Evolutionary conservation across 2,888 invertebrate genomes (phyloP).

Genomic region (Phortica okadai): DNA sequence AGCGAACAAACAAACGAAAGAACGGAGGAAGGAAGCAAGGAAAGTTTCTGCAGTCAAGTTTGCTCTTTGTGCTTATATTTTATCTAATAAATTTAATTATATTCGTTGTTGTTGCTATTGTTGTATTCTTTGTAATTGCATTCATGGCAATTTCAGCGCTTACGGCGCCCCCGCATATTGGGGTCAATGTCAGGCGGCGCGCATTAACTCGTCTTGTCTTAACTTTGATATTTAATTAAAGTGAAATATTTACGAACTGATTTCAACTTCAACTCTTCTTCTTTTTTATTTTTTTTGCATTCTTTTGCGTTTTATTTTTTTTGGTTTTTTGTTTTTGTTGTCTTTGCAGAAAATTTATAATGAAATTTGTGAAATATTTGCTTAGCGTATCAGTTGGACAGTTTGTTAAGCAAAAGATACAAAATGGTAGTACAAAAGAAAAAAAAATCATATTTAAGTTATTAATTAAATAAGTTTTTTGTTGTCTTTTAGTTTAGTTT

Average conservation of each 20-base stretch:
- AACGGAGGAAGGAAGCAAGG: too few relatives aligned
- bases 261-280: background rate
- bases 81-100: too few relatives aligned
- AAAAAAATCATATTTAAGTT: background rate
- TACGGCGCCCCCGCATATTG: slow-evolving; percentile 44
- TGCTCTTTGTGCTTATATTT: too few relatives aligned
- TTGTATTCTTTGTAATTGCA: background rate
- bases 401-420: slow-evolving; percentile 34
- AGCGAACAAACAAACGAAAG: too few relatives aligned
- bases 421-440: slow-evolving; percentile 11
- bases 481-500: slow-evolving; percentile 26
- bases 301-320: background rate
- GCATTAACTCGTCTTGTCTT: slow-evolving; percentile 4
- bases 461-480: slow-evolving; percentile 17
- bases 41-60: too few relatives aligned
- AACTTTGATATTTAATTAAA: slow-evolving; percentile 21
- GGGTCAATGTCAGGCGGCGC: slow-evolving; percentile 56
- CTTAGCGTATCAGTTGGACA: background rate
- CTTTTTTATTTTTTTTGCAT: too few relatives aligned
- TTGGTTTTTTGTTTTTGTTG: background rate
- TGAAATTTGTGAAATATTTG: slow-evolving; percentile 7
- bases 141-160: background rate
- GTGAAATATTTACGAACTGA: slow-evolving; percentile 8
- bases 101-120: background rate
- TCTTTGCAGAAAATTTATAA: background rate